These are phyloP conservation scores for Coryphaenoides rupestris DNA, from an alignment of 2,113 vertebrate genomes.

Conservation along the genomic window DNA sequence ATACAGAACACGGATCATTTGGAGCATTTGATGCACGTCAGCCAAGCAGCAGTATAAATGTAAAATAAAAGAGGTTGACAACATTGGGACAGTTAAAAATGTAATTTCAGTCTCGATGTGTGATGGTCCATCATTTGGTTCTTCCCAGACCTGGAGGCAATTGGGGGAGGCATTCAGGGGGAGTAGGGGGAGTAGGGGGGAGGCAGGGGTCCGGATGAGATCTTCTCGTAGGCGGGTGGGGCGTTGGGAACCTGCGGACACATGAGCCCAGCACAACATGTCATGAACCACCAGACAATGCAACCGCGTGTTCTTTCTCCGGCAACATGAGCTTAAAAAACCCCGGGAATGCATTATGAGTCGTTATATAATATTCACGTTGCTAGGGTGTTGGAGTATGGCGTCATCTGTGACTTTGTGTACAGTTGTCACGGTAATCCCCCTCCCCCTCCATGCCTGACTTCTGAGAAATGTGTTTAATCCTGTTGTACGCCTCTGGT, in stretches of 20 bases:
- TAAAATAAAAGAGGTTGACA: background rate
- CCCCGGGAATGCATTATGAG: background rate
- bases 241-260: conserved; percentile 80
- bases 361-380: background rate
- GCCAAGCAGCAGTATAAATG: background rate
- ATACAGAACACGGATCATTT: background rate
- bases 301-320: no score
- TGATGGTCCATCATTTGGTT: conserved; percentile 22
- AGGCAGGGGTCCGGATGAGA: conserved; percentile 72
- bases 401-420: no score
- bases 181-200: conserved; percentile 89
- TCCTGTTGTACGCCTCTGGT: conserved; percentile 25
- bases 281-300: no score
- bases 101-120: conserved; percentile 24
- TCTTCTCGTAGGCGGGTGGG: conserved; percentile 90
- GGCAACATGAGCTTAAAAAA: background rate
- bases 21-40: background rate
- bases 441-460: no score
- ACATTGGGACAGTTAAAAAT: conserved; percentile 15
- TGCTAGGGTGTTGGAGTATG: no score
- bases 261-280: no score
- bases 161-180: conserved; percentile 67
- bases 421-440: background rate
- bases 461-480: conserved; percentile 28
- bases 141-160: no score